Conservation (phyloP, 2,113 vertebrate genomes). For the Muntiacus muntjak region DNA sequence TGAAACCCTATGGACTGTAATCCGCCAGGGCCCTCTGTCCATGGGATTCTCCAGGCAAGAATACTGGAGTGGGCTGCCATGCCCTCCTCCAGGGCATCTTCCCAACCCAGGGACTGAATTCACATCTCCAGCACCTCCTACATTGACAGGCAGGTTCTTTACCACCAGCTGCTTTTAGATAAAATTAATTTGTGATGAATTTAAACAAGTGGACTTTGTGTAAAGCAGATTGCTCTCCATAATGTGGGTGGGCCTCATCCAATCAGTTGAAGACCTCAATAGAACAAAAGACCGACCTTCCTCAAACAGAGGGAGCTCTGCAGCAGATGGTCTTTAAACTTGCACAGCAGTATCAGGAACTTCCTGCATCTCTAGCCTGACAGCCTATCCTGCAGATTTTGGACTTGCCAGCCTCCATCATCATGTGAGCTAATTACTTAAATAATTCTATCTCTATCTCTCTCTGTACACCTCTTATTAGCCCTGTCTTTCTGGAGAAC, state of each 20-base stretch:
- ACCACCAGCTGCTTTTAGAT: neutral
- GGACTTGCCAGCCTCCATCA: neutral
- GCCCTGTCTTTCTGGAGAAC: neutral
- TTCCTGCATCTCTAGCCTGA: neutral
- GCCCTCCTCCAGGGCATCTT: neutral
- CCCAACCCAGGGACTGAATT: accelerated
- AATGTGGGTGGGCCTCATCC: neutral
- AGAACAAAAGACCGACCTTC: neutral
- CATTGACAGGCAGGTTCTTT: neutral
- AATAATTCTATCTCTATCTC: neutral
- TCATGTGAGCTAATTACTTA: neutral
- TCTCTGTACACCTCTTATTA: neutral
- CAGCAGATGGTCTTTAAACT: neutral
- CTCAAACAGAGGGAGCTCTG: neutral
- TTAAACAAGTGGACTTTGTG: neutral
- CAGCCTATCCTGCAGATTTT: neutral
- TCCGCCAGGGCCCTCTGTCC: neutral
- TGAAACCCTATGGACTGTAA: neutral
- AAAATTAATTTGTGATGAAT: neutral
- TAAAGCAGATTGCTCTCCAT: neutral
- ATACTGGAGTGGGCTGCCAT: neutral
- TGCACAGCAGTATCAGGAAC: neutral
- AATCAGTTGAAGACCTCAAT: neutral
- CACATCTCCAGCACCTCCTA: neutral
- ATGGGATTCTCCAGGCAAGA: neutral